A percentile compares a stretch with the other conserved stretches of the same genome.
phyloP scores from a whole-genome alignment of 2,888 invertebrate genomes.

The Troides helena region DNA sequence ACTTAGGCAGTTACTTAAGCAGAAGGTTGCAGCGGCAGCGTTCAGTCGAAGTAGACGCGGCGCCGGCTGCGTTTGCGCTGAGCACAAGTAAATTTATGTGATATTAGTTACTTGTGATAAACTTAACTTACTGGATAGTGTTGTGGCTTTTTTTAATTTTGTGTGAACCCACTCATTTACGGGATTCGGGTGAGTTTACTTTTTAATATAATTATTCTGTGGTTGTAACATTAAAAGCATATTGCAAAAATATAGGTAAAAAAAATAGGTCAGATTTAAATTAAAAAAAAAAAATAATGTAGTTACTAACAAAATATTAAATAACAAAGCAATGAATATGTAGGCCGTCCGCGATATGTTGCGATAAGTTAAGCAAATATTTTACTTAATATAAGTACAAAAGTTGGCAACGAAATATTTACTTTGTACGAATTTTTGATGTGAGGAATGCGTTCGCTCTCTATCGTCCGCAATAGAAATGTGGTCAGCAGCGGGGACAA shows the following conservation, averaged over 20 bases:
- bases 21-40: constrained; percentile 46
- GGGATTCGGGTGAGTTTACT: constrained; percentile 40
- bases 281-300: neutral
- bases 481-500: too few relatives aligned
- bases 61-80: constrained; percentile 51
- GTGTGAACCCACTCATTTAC: constrained; percentile 46
- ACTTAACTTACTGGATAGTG: constrained; percentile 37
- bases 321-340: too few relatives aligned
- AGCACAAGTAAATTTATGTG: constrained; percentile 56
- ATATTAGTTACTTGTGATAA: constrained; percentile 53
- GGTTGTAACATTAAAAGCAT: neutral
- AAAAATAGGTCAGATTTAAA: neutral
- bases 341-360: too few relatives aligned
- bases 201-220: neutral
- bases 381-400: too few relatives aligned
- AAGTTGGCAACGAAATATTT: too few relatives aligned
- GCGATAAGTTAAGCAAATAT: too few relatives aligned
- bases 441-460: too few relatives aligned
- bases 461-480: too few relatives aligned
- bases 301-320: too few relatives aligned
- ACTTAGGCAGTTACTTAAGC: constrained; percentile 45
- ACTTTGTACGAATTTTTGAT: too few relatives aligned
- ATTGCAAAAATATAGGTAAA: neutral
- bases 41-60: constrained; percentile 57
- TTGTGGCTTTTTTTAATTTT: constrained; percentile 46